Conservation (phyloP, 2,797 vertebrate genomes). For the Lates japonicus region DNA sequence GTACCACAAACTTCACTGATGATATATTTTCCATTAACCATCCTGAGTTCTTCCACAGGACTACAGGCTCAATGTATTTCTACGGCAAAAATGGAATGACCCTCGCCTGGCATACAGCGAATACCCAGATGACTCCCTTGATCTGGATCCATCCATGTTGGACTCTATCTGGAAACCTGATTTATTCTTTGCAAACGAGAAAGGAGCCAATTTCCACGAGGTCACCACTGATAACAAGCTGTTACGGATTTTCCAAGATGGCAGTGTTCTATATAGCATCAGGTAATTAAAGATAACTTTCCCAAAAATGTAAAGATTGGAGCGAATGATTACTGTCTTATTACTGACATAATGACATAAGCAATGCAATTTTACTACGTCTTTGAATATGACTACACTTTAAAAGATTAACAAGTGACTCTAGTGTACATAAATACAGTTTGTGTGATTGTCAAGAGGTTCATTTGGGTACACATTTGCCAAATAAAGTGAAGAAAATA, state of each 20-base stretch:
- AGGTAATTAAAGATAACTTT: constrained; percentile 83
- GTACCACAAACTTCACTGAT: constrained; percentile 18
- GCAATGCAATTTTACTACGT: not conserved
- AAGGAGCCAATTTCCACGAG: constrained; percentile 96
- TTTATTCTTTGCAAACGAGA: constrained; percentile 96
- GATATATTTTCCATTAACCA: constrained; percentile 51
- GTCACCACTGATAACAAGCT: constrained; percentile 97
- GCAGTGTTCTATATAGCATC: constrained; percentile 96
- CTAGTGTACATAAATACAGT: not conserved
- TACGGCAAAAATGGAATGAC: constrained; percentile 95
- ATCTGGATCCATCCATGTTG: constrained; percentile 96
- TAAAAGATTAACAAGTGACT: not conserved
- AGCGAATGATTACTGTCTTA: not conserved
- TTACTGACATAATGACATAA: not conserved
- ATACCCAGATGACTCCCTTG: constrained; percentile 94
- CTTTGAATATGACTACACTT: no score
- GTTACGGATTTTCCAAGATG: constrained; percentile 94
- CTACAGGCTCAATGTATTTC: constrained; percentile 94
- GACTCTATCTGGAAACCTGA: constrained; percentile 98
- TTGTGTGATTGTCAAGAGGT: not conserved
- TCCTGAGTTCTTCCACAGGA: constrained; percentile 83
- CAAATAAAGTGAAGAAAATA: not conserved
- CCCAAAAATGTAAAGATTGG: not conserved
- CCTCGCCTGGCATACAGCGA: constrained; percentile 93
- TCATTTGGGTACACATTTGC: not conserved